Base-by-base conservation (phyloP, 2,113 vertebrate genomes). In the Pseudolaguvia tuberculata region DNA sequence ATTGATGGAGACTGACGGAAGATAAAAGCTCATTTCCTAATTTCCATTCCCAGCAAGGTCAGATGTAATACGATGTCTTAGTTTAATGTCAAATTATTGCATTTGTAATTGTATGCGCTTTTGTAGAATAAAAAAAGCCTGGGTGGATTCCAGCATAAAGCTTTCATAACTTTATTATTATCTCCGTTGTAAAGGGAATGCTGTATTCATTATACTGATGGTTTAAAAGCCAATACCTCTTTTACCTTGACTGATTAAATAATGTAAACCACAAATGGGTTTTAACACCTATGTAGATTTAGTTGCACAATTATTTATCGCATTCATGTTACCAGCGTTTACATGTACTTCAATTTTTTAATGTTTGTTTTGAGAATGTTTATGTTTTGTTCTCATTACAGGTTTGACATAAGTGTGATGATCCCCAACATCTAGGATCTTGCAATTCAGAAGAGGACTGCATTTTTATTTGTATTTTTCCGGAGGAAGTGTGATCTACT, bases 391-490 rank as follows among this genome's bases (percentile, higher is more conserved):
- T 83, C 69, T 85, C 55, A 80, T 72, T 69, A n/a, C 72, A 91
- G 90, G 87, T 87, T 79, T 84, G 83, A 76, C 78, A 79, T 80
- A 82, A 87, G 76, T 80, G 79, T 79, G 80, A 68, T 85, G 76
- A 77, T 84, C 80, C 65, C 81, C 70, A 84, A 82, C 84, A 86
- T 83, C 80, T 76, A 59, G 63, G 81, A 85, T 82, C n/a, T 85
- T 72, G 80, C 79, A 80, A 75, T 84, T 62, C 17, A 81, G 79
- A 76, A 83, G 61, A 80, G 13, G 7, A 1, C 39, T 4, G 39
- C 39, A 8, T 47, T 47, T 47, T 63, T 63, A 17, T 45, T 23
- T 65, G 21, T 42, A 20, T 18, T 66, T 76, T 78, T 83, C 52
- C 21, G 70, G 84, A 80, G 83, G 83, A 82, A 73, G 20, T 84